Conservation (phyloP, 2,113 vertebrate genomes). For the Ailuropoda melanoleuca region DNA sequence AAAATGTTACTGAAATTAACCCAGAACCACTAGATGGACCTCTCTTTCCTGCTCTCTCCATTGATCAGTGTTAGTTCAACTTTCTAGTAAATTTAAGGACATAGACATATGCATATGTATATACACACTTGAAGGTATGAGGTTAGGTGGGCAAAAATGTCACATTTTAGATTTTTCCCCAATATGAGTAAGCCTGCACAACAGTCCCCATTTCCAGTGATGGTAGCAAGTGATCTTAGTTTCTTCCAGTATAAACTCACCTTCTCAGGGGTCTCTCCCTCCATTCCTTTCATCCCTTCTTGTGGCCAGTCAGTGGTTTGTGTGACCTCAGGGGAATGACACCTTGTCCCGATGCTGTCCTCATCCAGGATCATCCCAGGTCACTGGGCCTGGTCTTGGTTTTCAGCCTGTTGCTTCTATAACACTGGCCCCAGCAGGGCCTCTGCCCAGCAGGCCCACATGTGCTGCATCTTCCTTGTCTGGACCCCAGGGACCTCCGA, state of each 20-base stretch:
- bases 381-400: neutral
- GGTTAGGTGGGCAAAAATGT: neutral
- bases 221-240: neutral
- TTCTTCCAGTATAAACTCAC: neutral
- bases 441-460: neutral
- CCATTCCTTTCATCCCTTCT: neutral
- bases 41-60: neutral
- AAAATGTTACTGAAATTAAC: neutral
- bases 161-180: neutral
- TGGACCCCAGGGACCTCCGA: neutral
- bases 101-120: neutral
- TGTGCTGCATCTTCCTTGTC: neutral
- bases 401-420: neutral
- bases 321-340: neutral
- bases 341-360: neutral
- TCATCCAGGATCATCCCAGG: neutral
- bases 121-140: neutral
- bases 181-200: neutral
- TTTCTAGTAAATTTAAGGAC: neutral
- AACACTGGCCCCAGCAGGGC: too few relatives aligned
- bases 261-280: neutral
- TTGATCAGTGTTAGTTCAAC: neutral
- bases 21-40: neutral
- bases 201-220: neutral
- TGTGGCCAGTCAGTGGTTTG: neutral